Evolutionary conservation across 2,888 invertebrate genomes (phyloP), one percentile per base, ranked within the genome.

Genomic region (Schrankia costaestrigalis): DNA sequence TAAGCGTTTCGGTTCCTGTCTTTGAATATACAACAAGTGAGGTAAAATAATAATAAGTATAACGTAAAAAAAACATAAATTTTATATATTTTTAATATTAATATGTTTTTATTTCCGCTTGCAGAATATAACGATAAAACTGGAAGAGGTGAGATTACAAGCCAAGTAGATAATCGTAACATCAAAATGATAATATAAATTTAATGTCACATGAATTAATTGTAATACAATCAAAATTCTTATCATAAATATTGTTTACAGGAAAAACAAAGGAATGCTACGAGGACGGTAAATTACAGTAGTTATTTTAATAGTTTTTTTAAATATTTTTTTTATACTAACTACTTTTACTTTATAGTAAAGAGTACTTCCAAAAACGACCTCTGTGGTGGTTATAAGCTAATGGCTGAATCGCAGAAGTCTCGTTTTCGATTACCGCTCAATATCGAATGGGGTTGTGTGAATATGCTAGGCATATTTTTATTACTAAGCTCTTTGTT

Each of bases 1-100:
- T 87, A 40, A 85, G 77, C 35, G 74, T 87, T 1, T 77, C 87
- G 0, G 77, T 86, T 1, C 85, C 87, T 1, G 82, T 86, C 0
- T 86, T 84, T 45, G 87, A 87, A 9, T 57, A 69, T 29, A 71
- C 74, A 0, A 76, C 67, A 0, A 24, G 54, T 6, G 86, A 87
- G 63, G 86, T 86, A 62, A 19, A 8, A 19, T 3, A 5, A 19
- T 23, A 11, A 23, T 9, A 11, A 23, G 9, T 23, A 23, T 17
- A 17, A 17, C 17, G 4, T 11, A 2, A 8, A 3, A 3, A 2
- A 7, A 19, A 19, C n/a, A 4, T 19, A 7, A 4, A 19, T n/a
- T 7, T 19, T 2, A n/a, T 7, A n/a, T 19, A 3, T 4, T 7
- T 7, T n/a, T n/a, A 7, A 19, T 21, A 21, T 10, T 21, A 21